Evolutionary conservation across 2,888 invertebrate genomes (phyloP).

Genomic region (Apotomis capreana): DNA sequence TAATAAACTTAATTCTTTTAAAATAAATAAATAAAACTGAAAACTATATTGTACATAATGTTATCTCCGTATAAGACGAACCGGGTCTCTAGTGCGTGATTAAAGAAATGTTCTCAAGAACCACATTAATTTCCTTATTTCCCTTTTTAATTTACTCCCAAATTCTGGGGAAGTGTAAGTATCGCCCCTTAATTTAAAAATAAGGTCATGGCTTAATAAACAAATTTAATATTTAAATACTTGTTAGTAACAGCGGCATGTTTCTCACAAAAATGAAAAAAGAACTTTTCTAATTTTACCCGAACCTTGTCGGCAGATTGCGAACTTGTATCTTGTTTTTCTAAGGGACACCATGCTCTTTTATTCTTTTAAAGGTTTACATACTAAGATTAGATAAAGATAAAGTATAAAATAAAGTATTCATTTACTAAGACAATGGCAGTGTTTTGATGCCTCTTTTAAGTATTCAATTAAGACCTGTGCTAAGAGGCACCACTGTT

Average conservation of each 20-base stretch:
- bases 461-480: no score
- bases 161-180: background rate
- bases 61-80: no score
- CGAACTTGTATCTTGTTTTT: conserved; percentile 19
- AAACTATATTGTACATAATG: no score
- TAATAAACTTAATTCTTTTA: no score
- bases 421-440: no score
- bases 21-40: no score
- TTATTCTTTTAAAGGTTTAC: background rate
- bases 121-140: background rate
- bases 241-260: conserved; percentile 53
- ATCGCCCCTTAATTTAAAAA: conserved; percentile 46
- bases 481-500: no score
- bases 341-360: conserved; percentile 18
- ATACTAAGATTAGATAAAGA: background rate
- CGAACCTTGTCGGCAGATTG: conserved; percentile 38
- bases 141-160: conserved; percentile 11
- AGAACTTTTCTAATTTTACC: conserved; percentile 67
- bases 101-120: background rate
- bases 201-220: conserved; percentile 55
- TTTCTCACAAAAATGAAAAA: conserved; percentile 51
- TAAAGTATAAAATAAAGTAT: no score
- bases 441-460: no score
- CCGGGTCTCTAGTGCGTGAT: no score
- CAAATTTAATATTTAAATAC: conserved; percentile 66